These are phyloP conservation scores for Plectrocnemia conspersa DNA, from an alignment of 1,140 invertebrate genomes.

Conservation along the genomic window DNA sequence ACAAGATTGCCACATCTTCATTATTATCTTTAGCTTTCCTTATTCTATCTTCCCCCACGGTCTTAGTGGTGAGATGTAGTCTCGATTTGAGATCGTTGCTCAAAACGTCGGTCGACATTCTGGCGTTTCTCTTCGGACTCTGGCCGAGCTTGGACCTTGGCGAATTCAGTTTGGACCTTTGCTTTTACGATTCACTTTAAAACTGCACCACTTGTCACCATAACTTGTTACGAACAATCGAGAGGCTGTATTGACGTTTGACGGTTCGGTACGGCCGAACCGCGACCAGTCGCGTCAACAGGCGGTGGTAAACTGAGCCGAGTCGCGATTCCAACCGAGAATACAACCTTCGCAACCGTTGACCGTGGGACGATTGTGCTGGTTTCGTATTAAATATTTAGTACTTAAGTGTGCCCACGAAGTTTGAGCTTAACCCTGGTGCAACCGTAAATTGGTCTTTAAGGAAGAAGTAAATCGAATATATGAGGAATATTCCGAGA, in stretches of 20 bases:
- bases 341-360: conserved; percentile 10
- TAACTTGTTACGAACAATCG: too few species aligned
- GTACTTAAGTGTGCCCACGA: conserved; percentile 15
- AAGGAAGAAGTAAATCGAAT: too few species aligned
- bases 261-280: not conserved
- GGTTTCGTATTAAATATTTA: conserved; percentile 14
- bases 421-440: too few species aligned
- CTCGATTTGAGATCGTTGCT: conserved; percentile 70
- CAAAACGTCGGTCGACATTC: conserved; percentile 69
- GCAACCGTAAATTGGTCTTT: too few species aligned
- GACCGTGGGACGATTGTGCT: conserved; percentile 13
- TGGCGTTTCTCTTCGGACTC: conserved; percentile 29
- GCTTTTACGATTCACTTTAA: too few species aligned
- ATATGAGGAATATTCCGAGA: too few species aligned
- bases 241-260: too few species aligned
- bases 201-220: too few species aligned
- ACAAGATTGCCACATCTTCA: conserved; percentile 79
- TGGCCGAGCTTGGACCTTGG: too few species aligned
- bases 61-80: conserved; percentile 68
- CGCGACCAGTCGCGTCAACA: conserved; percentile 4
- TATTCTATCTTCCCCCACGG: conserved; percentile 69
- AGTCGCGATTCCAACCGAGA: not conserved
- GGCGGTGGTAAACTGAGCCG: conserved; percentile 9
- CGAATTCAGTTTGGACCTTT: too few species aligned
- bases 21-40: conserved; percentile 70